phyloP scores from a whole-genome alignment of 2,113 vertebrate species.

The Poeciliopsis retropinna region DNA sequence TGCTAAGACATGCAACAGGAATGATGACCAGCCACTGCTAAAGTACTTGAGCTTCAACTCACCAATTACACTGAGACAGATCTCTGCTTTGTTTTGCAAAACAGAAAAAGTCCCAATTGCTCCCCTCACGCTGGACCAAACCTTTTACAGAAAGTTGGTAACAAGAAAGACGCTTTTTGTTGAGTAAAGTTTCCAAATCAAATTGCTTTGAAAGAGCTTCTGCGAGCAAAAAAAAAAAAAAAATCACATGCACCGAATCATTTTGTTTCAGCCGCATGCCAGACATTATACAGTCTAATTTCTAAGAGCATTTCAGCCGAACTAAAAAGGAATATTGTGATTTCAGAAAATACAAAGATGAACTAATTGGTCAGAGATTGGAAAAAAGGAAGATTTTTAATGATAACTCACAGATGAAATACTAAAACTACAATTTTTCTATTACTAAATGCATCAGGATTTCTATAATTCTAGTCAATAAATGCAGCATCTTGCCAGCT shows the following conservation, averaged over 20 bases:
- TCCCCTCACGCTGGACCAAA: slow-evolving; percentile 8
- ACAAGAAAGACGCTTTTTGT: slow-evolving; percentile 31
- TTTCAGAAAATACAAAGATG: not conserved
- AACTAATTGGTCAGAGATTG: not conserved
- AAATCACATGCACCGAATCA: slow-evolving; percentile 2
- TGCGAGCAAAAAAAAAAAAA: slow-evolving; percentile 6
- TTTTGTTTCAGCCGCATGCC: not conserved
- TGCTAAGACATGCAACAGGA: slow-evolving; percentile 17
- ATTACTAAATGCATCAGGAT: not conserved
- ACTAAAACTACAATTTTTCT: not conserved
- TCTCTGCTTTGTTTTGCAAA: not conserved
- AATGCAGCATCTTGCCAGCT: not conserved
- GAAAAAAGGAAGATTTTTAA: not conserved
- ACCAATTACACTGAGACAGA: slow-evolving; percentile 12
- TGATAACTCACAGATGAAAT: not conserved
- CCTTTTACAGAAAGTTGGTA: not conserved
- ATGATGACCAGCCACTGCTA: slow-evolving; percentile 12
- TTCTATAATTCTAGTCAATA: not conserved
- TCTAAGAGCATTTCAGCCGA: not conserved
- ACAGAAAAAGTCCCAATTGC: not conserved
- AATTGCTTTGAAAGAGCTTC: slow-evolving; percentile 30
- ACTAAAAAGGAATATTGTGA: not conserved
- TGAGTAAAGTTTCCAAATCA: slow-evolving; percentile 8
- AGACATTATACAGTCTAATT: not conserved
- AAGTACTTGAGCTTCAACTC: not conserved